Conservation (phyloP, 1,140 invertebrate species). For the Aphelenchoides avenae region DNA sequence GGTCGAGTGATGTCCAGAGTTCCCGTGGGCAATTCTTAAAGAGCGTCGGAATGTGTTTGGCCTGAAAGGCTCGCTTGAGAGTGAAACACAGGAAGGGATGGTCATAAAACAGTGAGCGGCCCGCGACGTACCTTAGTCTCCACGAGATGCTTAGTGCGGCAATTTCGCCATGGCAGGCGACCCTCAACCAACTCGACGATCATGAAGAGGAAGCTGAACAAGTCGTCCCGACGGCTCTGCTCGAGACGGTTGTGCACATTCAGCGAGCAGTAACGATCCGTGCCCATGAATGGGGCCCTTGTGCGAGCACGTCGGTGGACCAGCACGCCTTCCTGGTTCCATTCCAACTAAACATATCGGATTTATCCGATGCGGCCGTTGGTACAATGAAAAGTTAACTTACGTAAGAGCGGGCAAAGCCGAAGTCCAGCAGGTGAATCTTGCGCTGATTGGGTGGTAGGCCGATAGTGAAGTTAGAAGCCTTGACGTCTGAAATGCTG, state of each 20-base stretch:
- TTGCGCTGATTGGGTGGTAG: conserved; percentile 1
- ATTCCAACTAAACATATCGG: conserved; percentile 28
- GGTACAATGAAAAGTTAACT: conserved; percentile 2
- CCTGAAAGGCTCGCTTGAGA: background rate
- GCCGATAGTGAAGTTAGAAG: conserved; percentile 29
- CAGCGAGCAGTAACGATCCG: conserved; percentile 46
- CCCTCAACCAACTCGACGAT: conserved; percentile 41
- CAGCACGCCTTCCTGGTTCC: background rate
- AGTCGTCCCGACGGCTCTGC: conserved; percentile 46
- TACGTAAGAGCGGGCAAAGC: conserved; percentile 31
- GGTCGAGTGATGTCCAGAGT: conserved; percentile 1
- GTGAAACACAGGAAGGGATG: background rate
- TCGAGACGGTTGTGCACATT: conserved; percentile 45
- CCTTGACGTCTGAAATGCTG: conserved; percentile 17
- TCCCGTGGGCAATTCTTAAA: conserved; percentile 17
- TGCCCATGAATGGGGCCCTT: conserved; percentile 27
- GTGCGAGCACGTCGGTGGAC: conserved; percentile 6
- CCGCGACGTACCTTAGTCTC: conserved; percentile 14
- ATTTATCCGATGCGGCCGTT: background rate
- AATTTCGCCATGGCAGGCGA: conserved; percentile 23
- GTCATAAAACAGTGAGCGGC: no score
- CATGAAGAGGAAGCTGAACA: conserved; percentile 48
- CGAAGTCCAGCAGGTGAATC: conserved; percentile 32
- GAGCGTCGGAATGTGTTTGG: conserved; percentile 1
- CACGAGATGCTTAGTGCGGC: background rate